Evolutionary conservation across 2,113 vertebrate genomes (phyloP), one percentile per base, ranked within the genome.

Genomic region (Herpetotheres cachinnans): DNA sequence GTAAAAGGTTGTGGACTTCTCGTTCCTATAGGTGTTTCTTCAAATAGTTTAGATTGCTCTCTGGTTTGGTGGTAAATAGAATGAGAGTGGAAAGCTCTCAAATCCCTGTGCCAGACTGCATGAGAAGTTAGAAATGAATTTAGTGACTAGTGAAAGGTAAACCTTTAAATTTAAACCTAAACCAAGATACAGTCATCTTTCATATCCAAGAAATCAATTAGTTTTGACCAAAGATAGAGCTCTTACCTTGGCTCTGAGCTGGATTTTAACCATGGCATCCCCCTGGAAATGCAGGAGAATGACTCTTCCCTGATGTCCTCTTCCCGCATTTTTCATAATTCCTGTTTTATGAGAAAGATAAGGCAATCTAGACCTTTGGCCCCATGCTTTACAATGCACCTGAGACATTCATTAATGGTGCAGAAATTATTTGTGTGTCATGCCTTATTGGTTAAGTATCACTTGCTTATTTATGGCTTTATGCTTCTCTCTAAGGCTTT

Each of bases 361-460:
- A 92, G 74, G 21, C 46, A 73, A 85, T 55, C 32, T 22, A 86
- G 78, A 88, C 58, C 70, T 88, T 77, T 82, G 46, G 34, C 87
- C 25, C 21, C 19, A 26, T 73, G 78, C 36, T 89, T 93, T 96
- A 86, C 42, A 80, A 65, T 54, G 47, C 90, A 94, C 58, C 40
- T 38, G 71, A 91, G 84, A 61, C 13, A 1, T 89, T 89, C 44
- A n/a, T 66, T 83, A 82, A 49, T 76, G 55, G 63, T 44, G 61
- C 40, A 79, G 95, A 88, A 94, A 93, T 93, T 89, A 67, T 81
- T 77, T 91, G 63, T 82, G 18, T 82, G 71, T 71, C 72, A 61
- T 32, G 21, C 50, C 58, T 88, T 86, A 61, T 36, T 88, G 88
- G 74, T 88, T 96, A 89, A 90, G 80, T 62, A 92, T 58, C 74